Evolutionary conservation across 2,113 vertebrate genomes (phyloP).

Genomic region (Cairina moschata): DNA sequence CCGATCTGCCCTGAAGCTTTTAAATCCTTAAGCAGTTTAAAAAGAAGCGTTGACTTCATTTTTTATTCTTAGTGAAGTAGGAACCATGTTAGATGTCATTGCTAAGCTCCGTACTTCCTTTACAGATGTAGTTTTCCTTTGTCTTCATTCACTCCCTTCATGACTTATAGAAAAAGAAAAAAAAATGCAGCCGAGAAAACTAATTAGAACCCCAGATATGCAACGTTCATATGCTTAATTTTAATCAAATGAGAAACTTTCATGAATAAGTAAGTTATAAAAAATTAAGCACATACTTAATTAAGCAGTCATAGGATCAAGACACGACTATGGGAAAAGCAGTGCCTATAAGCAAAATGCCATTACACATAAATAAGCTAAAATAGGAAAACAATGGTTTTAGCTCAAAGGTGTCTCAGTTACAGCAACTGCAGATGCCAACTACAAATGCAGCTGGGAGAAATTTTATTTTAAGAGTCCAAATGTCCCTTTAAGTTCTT

Average conservation of each 20-base stretch:
- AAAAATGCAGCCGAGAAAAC: neutral
- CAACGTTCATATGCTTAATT: conserved; percentile 68
- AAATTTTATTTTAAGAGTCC: neutral
- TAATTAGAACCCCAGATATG: conserved; percentile 66
- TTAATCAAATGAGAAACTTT: conserved; percentile 70
- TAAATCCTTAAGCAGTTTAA: conserved; percentile 44
- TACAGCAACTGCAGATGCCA: neutral
- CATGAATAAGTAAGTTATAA: conserved; percentile 58
- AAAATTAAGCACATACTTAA: conserved; percentile 64
- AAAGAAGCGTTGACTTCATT: neutral
- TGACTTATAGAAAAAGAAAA: neutral
- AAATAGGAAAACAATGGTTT: neutral
- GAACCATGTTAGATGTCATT: neutral
- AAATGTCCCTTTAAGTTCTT: neutral
- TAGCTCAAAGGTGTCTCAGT: neutral
- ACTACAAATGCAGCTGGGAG: neutral
- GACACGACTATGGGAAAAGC: conserved; percentile 21
- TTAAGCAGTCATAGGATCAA: conserved; percentile 51
- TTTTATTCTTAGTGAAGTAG: conserved; percentile 14
- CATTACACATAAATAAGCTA: conserved; percentile 9
- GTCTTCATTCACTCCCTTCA: neutral
- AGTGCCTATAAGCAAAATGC: neutral
- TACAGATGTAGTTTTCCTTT: neutral
- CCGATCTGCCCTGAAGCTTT: neutral
- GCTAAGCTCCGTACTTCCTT: neutral